Evolutionary conservation across 2,888 invertebrate species (phyloP), one percentile per base, ranked within the genome.

Genomic region (Biston stratarius): DNA sequence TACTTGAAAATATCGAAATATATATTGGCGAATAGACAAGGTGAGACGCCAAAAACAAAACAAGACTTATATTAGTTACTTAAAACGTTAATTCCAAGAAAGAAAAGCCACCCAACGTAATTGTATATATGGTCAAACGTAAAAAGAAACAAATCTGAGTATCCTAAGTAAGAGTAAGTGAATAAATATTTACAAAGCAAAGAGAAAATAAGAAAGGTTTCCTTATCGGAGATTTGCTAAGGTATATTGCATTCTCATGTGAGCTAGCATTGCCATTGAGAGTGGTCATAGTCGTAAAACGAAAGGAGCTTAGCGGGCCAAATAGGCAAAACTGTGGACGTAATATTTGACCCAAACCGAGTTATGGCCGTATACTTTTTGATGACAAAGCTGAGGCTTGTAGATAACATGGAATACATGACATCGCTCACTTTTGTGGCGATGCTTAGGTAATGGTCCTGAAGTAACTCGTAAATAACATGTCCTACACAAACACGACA

Each of bases 311-410:
- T 59, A 55, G 59, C 53, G 56, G 67, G 51, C 60, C 63, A 68
- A 68, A 68, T 64, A 68, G 63, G 63, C 67, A 60, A 59, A 68
- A 61, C 56, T 51, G 67, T 55, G 67, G 60, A n/a, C 56, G 45
- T 60, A 51, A 66, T 61, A 66, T 61, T 67, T 70, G 69, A 72
- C 70, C 65, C 57, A 67, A 56, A 56, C 63, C 12, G 51, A 59
- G 56, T 64, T 66, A 69, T 44, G 10, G 64, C 36, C 59, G 45
- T 45, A 70, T 70, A 64, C 63, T 70, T 68, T 64, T 66, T 65
- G 70, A 68, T 55, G 72, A 69, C 72, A 34, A 61, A 63, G 66
- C 71, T 68, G 67, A 58, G 61, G 65, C 61, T 61, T 11, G 36
- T 15, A 67, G 69, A 72, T 69, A 71, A 61, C 68, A 64, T 53